Base-by-base conservation (phyloP, 2,888 invertebrate genomes). In the Holacanthella duospinosa region DNA sequence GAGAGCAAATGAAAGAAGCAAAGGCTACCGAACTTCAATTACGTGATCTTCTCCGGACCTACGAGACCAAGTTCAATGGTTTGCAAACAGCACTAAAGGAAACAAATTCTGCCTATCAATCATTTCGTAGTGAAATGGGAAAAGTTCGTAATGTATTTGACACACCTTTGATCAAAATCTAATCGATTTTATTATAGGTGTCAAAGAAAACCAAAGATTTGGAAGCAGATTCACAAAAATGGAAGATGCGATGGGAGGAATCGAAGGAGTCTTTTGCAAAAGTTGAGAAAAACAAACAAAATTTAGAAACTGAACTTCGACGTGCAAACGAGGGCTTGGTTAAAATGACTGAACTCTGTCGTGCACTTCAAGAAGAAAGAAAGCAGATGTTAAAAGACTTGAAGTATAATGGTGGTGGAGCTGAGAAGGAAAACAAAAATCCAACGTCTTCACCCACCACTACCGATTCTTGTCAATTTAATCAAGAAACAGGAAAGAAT, bases 171-270 rank as follows among this genome's bases (percentile, higher is more conserved):
- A n/a, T 24, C 27, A 26, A 6, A 26, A 3, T 36, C n/a, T 55
- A 21, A 55, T 28, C 26, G 16, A 28, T 25, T 25, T 55, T 25
- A 29, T 43, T 59, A 27, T n/a, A 73, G 73, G 73, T 73, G 6
- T 66, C 68, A 9, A 60, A n/a, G 16, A 64, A 71, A 53, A 71
- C 73, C 2, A 71, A 70, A 60, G 71, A 71, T 6, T 55, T 73
- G 29, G 73, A 73, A 58, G 63, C 62, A 43, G 71, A 73, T 29
- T 71, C 70, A 1, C 6, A 64, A 0, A 69, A 67, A 61, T 73
- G 73, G 73, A 71, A 71, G 43, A 62, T 29, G 21, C 61, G 71
- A 29, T 73, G 71, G 71, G 73, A 73, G 54, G 70, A 73, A 60
- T 68, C 69, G 29, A 66, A 66, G 19, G 61, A 59, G 29, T 68